phyloP scores from a whole-genome alignment of 2,113 vertebrate genomes.

The Chaetops frenatus region DNA sequence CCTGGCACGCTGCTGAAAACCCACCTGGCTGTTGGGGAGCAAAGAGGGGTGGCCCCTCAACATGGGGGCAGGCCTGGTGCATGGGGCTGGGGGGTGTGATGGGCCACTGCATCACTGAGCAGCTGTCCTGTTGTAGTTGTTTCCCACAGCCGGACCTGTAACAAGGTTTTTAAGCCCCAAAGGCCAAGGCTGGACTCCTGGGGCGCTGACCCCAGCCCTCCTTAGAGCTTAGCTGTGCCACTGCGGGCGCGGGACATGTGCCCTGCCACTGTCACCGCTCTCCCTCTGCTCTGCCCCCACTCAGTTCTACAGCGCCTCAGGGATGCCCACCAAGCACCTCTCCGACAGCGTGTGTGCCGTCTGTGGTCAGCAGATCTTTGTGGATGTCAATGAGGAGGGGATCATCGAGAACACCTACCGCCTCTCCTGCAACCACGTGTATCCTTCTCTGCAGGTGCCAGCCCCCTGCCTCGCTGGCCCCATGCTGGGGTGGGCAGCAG shows the following conservation, averaged over 20 bases:
- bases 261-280: not conserved
- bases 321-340: constrained; percentile 97
- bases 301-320: constrained; percentile 93
- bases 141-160: accelerated
- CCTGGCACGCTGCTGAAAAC: not conserved
- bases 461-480: not conserved
- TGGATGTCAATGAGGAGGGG: constrained; percentile 94
- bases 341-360: constrained; percentile 94
- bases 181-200: not conserved
- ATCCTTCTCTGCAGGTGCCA: constrained; percentile 74
- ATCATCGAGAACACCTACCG: constrained; percentile 98
- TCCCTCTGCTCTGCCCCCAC: not conserved
- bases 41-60: not conserved
- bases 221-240: not conserved
- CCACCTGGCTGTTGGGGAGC: accelerated
- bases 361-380: constrained; percentile 94
- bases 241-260: accelerated
- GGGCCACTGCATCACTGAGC: not conserved
- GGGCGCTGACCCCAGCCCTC: not conserved
- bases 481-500: not conserved
- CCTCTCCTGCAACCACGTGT: constrained; percentile 98
- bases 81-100: not conserved
- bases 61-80: not conserved
- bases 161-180: not conserved
- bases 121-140: not conserved